These are phyloP conservation scores for Synergus itoensis DNA, from an alignment of 2,888 invertebrate genomes.

Conservation along the genomic window DNA sequence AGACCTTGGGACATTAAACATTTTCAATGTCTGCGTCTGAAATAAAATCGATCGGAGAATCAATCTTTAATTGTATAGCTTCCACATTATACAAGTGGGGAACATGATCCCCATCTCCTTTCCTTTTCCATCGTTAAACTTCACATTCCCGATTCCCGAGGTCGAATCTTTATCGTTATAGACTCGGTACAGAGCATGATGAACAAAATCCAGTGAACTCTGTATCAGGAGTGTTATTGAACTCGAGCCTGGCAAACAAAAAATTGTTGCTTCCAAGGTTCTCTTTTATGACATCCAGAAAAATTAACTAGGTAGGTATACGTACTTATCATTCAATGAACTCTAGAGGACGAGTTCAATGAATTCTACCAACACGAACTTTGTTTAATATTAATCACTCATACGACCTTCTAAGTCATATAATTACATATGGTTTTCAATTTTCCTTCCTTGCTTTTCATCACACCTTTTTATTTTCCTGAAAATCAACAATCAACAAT, in stretches of 20 bases:
- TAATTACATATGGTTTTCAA: background rate
- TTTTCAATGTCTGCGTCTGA: background rate
- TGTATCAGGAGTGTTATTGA: conserved; percentile 32
- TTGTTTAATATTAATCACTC: background rate
- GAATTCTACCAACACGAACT: conserved; percentile 12
- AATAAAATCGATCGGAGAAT: conserved; percentile 4
- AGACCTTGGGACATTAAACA: conserved; percentile 11
- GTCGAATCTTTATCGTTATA: conserved; percentile 14
- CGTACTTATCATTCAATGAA: conserved; percentile 31
- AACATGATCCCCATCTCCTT: background rate
- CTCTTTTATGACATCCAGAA: conserved; percentile 28
- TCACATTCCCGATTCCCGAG: background rate
- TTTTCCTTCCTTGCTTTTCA: background rate
- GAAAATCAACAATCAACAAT: too few relatives aligned
- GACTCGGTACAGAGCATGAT: conserved; percentile 18
- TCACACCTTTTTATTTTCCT: background rate
- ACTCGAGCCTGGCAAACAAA: conserved; percentile 24
- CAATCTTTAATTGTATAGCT: background rate
- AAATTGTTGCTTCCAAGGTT: conserved; percentile 31
- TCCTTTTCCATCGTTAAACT: background rate
- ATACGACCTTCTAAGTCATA: background rate
- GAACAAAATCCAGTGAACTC: conserved; percentile 34
- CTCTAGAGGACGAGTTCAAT: conserved; percentile 21
- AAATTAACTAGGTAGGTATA: conserved; percentile 1
- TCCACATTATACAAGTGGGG: background rate